These are phyloP conservation scores for Halcyon senegalensis DNA, from an alignment of 2,113 vertebrate species.

Conservation along the genomic window DNA sequence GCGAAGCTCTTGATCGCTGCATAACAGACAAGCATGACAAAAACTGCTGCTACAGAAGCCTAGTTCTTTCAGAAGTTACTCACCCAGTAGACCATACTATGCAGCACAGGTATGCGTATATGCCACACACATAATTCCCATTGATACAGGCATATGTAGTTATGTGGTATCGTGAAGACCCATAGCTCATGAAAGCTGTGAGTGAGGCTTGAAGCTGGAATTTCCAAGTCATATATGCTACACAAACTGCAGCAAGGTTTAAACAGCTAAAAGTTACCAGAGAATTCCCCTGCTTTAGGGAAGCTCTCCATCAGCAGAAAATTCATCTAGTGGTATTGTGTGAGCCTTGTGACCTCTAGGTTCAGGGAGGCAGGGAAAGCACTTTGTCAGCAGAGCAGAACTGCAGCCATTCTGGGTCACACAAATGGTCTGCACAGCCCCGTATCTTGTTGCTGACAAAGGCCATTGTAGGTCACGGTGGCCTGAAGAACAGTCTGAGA, in stretches of 20 bases:
- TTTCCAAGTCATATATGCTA: not conserved
- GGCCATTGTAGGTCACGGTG: not conserved
- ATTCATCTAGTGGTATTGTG: not conserved
- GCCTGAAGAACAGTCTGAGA: not conserved
- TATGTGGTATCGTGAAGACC: not conserved
- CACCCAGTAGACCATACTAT: not conserved
- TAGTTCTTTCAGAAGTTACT: not conserved
- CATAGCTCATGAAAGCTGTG: not conserved
- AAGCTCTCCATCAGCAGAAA: not conserved
- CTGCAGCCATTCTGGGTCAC: not conserved
- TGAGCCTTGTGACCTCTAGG: not conserved
- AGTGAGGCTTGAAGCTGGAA: not conserved
- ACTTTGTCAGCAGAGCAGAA: not conserved
- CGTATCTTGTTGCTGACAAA: not conserved
- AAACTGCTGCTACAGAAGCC: not conserved
- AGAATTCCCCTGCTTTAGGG: not conserved
- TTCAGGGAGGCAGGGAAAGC: not conserved
- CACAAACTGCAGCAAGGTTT: not conserved
- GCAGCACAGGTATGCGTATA: not conserved
- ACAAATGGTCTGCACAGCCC: not conserved
- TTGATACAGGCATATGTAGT: fast-evolving
- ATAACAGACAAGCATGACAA: not conserved
- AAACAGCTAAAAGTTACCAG: not conserved
- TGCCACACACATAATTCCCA: not conserved
- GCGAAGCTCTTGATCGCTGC: not conserved